Conservation (phyloP, 2,888 invertebrate genomes). For the Tyria jacobaeae region DNA sequence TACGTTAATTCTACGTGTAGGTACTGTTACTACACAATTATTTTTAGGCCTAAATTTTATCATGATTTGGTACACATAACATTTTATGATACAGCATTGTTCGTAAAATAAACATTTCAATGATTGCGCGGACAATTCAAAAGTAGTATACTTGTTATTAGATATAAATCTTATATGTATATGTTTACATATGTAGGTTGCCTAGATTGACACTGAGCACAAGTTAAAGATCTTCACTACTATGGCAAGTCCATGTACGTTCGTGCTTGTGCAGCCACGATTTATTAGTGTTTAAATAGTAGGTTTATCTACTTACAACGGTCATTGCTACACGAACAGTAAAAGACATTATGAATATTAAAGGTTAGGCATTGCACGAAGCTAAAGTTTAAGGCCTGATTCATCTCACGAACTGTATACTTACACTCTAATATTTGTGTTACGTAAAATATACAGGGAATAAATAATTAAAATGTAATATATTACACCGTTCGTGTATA, state of each 20-base stretch:
- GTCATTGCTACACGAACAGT: constrained; percentile 10
- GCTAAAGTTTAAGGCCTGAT: constrained; percentile 13
- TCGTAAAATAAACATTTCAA: constrained; percentile 16
- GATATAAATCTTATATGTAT: neutral
- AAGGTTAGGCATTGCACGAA: constrained; percentile 22
- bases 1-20: constrained; percentile 26
- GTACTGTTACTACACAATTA: constrained; percentile 31
- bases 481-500: neutral
- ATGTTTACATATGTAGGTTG: neutral
- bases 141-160: neutral
- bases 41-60: constrained; percentile 31
- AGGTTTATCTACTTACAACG: constrained; percentile 17
- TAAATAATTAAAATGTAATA: too few relatives aligned
- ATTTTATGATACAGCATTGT: constrained; percentile 1
- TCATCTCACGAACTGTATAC: constrained; percentile 6
- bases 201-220: constrained; percentile 15
- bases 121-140: neutral
- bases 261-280: constrained; percentile 12
- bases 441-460: neutral
- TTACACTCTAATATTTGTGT: neutral
- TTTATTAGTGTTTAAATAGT: constrained; percentile 18
- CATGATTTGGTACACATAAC: constrained; percentile 25
- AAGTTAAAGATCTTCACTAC: constrained; percentile 19
- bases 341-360: constrained; percentile 15
- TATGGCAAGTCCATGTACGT: constrained; percentile 22